Conservation (phyloP, 2,797 vertebrate species). For the Parambassis ranga region DNA sequence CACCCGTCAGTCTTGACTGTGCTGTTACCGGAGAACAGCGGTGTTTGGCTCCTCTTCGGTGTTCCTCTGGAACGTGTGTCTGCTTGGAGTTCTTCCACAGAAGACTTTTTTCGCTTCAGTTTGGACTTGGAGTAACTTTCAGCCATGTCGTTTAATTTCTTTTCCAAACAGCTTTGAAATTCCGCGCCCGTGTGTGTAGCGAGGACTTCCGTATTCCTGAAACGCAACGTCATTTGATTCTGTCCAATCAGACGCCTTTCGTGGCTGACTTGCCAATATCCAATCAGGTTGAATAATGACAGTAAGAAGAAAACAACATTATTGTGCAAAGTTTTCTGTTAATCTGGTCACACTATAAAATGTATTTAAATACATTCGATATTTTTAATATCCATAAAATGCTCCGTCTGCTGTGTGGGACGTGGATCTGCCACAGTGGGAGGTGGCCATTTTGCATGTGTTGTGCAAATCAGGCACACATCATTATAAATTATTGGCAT, state of each 20-base stretch:
- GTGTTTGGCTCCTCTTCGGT: neutral
- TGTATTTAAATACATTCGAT: too few relatives aligned
- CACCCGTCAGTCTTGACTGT: conserved; percentile 7
- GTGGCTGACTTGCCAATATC: neutral
- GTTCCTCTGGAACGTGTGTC: neutral
- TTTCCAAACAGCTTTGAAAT: neutral
- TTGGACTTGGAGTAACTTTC: conserved; percentile 56
- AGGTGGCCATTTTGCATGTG: too few relatives aligned
- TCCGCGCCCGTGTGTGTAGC: neutral
- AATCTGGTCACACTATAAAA: too few relatives aligned
- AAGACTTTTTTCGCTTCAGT: conserved; percentile 65
- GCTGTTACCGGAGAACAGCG: accelerated
- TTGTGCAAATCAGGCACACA: too few relatives aligned
- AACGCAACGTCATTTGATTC: neutral
- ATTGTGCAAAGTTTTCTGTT: too few relatives aligned
- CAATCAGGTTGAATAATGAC: neutral
- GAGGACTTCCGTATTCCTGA: conserved; percentile 37
- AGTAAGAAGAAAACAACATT: neutral
- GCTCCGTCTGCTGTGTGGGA: too few relatives aligned
- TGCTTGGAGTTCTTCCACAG: neutral
- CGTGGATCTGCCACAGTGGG: too few relatives aligned
- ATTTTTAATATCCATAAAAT: too few relatives aligned
- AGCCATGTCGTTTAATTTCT: conserved; percentile 30
- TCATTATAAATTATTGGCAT: too few relatives aligned
- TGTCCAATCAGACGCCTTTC: conserved; percentile 30